These are phyloP conservation scores for Zosterops hypoxanthus DNA, from an alignment of 2,113 vertebrate genomes.

Conservation along the genomic window DNA sequence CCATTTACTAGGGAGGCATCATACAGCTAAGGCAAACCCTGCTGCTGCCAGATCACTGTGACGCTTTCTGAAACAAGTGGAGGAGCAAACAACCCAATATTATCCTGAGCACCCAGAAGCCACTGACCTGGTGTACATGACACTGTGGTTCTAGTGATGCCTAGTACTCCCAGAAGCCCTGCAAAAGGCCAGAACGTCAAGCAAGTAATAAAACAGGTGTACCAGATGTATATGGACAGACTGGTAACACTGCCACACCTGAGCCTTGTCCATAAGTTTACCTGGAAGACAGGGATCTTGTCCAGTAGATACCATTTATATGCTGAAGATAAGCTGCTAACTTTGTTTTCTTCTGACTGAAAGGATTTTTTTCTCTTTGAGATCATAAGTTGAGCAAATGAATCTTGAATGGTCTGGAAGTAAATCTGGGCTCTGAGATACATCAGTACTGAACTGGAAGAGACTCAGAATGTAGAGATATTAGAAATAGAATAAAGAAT, in stretches of 20 bases:
- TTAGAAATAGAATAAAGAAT: neutral
- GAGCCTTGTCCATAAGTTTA: neutral
- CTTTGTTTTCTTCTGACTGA: neutral
- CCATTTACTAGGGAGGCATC: neutral
- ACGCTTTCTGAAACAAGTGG: neutral
- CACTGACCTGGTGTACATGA: neutral
- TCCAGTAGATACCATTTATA: neutral
- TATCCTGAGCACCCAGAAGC: neutral
- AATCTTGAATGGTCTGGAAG: neutral
- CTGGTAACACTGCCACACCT: neutral
- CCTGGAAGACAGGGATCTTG: neutral
- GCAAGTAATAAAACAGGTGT: neutral
- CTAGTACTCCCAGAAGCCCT: neutral
- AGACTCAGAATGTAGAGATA: neutral
- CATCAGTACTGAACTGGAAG: neutral
- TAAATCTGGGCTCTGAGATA: neutral
- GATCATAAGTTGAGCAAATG: neutral
- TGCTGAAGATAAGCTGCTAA: neutral
- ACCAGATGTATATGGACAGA: neutral
- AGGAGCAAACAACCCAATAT: neutral
- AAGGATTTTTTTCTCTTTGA: neutral
- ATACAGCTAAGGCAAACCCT: neutral
- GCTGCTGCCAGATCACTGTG: neutral
- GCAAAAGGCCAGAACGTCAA: neutral
- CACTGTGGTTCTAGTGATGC: neutral